Conservation (phyloP, 2,888 invertebrate genomes). For the Parelbella ahira region DNA sequence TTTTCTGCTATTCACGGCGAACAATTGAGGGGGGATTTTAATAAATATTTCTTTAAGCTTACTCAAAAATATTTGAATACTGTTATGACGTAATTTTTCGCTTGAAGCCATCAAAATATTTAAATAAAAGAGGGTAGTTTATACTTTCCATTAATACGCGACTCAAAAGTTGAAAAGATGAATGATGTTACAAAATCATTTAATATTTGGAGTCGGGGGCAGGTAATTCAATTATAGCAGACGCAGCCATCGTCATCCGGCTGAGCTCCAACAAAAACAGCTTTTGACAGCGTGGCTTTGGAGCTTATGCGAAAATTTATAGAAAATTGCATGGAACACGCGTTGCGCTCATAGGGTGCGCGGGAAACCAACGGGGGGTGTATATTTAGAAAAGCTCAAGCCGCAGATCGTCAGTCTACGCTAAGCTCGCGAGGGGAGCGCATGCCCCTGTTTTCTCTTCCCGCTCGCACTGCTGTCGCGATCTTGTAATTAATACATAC, state of each 20-base stretch:
- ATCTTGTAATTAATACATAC: slow-evolving; percentile 60
- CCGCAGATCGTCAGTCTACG: slow-evolving; percentile 61
- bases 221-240: slow-evolving; percentile 67
- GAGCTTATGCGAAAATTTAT: slow-evolving; percentile 77
- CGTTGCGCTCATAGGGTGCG: slow-evolving; percentile 68
- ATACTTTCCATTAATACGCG: slow-evolving; percentile 1
- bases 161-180: slow-evolving; percentile 9
- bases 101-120: too few species aligned
- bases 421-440: slow-evolving; percentile 52
- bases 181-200: slow-evolving; percentile 19
- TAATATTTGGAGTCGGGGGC: slow-evolving; percentile 39
- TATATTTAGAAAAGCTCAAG: slow-evolving; percentile 73
- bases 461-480: slow-evolving; percentile 48
- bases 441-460: slow-evolving; percentile 45
- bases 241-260: slow-evolving; percentile 49
- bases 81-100: too few species aligned
- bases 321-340: slow-evolving; percentile 75
- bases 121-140: too few species aligned
- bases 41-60: too few species aligned
- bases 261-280: slow-evolving; percentile 63
- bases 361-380: slow-evolving; percentile 66
- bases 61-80: too few species aligned
- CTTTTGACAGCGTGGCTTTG: slow-evolving; percentile 74
- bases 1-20: too few species aligned
- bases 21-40: too few species aligned